These are phyloP conservation scores for Phaedon cochleariae DNA, from an alignment of 2,888 invertebrate genomes.

Conservation along the genomic window DNA sequence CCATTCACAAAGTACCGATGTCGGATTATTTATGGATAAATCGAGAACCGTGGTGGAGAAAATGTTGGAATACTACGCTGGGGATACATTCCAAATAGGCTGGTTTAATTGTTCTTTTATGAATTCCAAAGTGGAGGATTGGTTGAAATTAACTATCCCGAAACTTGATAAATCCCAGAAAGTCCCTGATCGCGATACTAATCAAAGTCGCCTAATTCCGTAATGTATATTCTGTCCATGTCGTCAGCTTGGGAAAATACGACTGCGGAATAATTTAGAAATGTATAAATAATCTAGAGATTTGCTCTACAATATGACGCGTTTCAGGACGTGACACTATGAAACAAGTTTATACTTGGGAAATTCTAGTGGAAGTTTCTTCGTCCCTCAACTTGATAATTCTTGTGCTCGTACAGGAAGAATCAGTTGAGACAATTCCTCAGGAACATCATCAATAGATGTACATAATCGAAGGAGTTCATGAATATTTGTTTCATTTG, in stretches of 20 bases:
- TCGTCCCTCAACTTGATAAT: background rate
- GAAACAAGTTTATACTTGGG: background rate
- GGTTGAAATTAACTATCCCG: background rate
- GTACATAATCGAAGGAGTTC: too few relatives aligned
- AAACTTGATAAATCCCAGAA: background rate
- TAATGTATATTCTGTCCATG: slow-evolving; percentile 22
- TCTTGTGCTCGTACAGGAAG: background rate
- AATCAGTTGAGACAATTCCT: background rate
- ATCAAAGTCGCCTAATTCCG: slow-evolving; percentile 15
- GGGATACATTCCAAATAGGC: too few relatives aligned
- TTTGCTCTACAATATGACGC: slow-evolving; percentile 25
- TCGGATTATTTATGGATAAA: too few relatives aligned
- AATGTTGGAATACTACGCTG: too few relatives aligned
- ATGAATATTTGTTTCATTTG: too few relatives aligned
- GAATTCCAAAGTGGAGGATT: background rate
- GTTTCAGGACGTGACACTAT: slow-evolving; percentile 11
- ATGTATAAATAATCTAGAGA: slow-evolving; percentile 33
- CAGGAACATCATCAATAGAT: too few relatives aligned
- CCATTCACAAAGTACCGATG: too few relatives aligned
- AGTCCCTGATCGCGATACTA: slow-evolving; percentile 11
- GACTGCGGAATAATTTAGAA: slow-evolving; percentile 30
- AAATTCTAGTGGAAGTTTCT: background rate
- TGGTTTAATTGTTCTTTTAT: background rate
- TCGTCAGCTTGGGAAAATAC: slow-evolving; percentile 26
- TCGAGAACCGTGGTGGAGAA: too few relatives aligned